Percentiles rank a stretch among this genome's conserved stretches.
Conservation (phyloP, 1,140 invertebrate genomes). For the Liolophura sinensis region DNA sequence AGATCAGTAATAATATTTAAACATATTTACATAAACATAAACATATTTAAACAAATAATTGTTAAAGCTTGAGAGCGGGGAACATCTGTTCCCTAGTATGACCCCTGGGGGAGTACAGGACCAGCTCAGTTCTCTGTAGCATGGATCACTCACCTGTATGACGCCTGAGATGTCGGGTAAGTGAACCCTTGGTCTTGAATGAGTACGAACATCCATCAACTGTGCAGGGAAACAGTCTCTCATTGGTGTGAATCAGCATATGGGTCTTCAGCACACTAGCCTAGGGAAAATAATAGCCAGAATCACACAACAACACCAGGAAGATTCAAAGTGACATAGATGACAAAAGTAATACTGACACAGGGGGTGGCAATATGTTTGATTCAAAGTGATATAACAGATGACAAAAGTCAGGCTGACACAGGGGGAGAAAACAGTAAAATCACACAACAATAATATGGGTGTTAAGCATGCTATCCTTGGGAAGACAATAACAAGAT, state of each 20-base stretch:
- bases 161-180: slow-evolving; percentile 49
- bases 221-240: slow-evolving; percentile 41
- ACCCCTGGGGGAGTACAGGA: not conserved
- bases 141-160: slow-evolving; percentile 46
- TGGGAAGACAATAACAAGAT: not conserved
- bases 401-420: not conserved
- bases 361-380: not conserved
- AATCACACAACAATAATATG: too few species aligned
- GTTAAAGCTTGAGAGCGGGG: not conserved
- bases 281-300: slow-evolving; percentile 23
- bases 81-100: not conserved
- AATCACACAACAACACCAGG: not conserved
- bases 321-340: not conserved
- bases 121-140: not conserved
- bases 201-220: slow-evolving; percentile 46
- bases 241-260: slow-evolving; percentile 46
- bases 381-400: not conserved
- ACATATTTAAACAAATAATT: too few species aligned
- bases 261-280: slow-evolving; percentile 45
- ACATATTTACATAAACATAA: too few species aligned
- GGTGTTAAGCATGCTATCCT: too few species aligned
- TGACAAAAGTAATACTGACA: not conserved
- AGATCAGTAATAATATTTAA: too few species aligned
- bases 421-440: too few species aligned
- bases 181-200: slow-evolving; percentile 56